Base-by-base conservation (phyloP, 2,888 invertebrate genomes). In the Chymomyza fuscimana region DNA sequence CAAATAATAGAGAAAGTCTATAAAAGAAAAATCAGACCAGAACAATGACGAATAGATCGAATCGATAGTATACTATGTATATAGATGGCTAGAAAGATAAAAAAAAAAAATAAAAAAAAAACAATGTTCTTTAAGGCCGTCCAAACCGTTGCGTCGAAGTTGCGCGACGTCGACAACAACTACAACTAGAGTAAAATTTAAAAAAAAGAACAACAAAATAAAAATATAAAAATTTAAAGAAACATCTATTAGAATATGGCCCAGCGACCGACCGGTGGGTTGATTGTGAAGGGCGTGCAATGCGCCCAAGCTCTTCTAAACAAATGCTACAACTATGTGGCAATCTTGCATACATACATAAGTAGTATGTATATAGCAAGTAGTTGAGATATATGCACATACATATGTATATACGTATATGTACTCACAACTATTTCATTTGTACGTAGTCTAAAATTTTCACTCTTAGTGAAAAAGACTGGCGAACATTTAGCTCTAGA, bases 41-140 rank as follows among this genome's bases (percentile, higher is more conserved):
- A 81, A 76, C 84, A 81, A 83, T 86, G 81, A 86, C 86, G 86
- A 81, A 86, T 81, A 78, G 59, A 70, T 78, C 69, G 81, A 70
- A 78, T 67, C 68, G 67, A 72, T 64, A 63, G 29, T 25, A 25
- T 25, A 4, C 25, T 2, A 58, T 22, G 10, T 58, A 63, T 22
- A 22, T 58, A 63, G 60, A 58, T 58, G 29, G 5, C 1, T 25
- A 58, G 58, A 58, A 16, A 58, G 9, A 58, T 58, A 58, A 7
- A 61, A 15, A 40, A n/a, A 12, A 1, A 32, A 5, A 60, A 7
- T 6, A 5, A 16, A 32, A 16, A 10, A 32, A 19, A 10, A 32
- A 59, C 70, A 65, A 62, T 73, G 76, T 74, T 62, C 60, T 62
- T 54, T 81, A 79, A 84, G 85, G 87, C 85, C 82, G 85, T 65